Conservation (phyloP, 2,113 vertebrate species). For the Cyanocitta stelleri region DNA sequence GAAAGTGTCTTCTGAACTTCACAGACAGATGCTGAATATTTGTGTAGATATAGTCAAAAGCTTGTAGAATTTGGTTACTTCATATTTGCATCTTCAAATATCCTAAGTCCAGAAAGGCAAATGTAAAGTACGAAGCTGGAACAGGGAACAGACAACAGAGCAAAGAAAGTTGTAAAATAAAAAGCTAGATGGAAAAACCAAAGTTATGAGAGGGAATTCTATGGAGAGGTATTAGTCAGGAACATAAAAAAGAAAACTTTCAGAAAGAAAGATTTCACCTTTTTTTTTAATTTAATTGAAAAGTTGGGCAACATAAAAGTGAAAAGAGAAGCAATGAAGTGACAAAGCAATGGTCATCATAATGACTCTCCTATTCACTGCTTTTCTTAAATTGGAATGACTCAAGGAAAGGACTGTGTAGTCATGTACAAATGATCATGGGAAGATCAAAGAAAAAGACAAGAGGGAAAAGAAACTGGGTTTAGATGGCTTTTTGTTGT, state of each 20-base stretch:
- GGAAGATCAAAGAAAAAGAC: neutral
- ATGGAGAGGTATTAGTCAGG: neutral
- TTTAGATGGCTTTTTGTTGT: neutral
- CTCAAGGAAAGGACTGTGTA: neutral
- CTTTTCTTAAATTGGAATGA: neutral
- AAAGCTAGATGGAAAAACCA: neutral
- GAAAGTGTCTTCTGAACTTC: neutral
- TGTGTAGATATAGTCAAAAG: neutral
- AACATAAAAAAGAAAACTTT: neutral
- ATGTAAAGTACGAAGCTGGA: neutral
- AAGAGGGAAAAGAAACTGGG: neutral
- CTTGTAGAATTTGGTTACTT: neutral
- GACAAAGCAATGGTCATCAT: neutral
- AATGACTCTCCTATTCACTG: neutral
- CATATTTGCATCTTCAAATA: neutral
- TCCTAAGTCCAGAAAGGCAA: neutral
- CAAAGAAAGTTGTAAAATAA: neutral
- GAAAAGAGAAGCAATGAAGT: neutral
- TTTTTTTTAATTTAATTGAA: neutral
- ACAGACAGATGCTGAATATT: neutral
- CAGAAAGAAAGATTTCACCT: neutral
- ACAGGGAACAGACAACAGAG: neutral
- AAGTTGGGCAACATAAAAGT: neutral
- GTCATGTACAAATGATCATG: neutral
- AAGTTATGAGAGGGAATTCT: neutral